These are phyloP conservation scores for Rattus rattus DNA, from an alignment of 2,113 vertebrate species.

Conservation along the genomic window DNA sequence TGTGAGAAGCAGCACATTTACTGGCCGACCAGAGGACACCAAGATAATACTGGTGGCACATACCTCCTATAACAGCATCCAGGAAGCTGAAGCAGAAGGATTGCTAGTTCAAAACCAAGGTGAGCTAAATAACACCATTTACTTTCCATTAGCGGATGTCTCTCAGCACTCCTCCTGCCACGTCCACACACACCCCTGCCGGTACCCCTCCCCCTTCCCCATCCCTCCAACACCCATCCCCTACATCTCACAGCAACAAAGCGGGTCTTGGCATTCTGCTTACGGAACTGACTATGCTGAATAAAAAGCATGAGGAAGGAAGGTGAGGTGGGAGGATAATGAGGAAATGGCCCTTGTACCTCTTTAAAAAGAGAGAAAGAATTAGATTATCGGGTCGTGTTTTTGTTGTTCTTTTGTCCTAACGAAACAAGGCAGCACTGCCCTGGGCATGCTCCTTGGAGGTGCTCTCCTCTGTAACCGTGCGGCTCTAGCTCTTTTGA, in stretches of 20 bases:
- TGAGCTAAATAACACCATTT: background rate
- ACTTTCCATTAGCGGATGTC: background rate
- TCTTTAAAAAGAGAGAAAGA: background rate
- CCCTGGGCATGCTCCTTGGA: background rate
- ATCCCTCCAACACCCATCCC: no score
- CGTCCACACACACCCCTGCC: no score
- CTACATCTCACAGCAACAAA: no score
- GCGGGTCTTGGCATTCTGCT: background rate
- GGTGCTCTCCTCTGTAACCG: background rate
- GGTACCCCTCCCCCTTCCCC: rapidly evolving
- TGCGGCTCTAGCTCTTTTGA: background rate
- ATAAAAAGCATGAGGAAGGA: background rate
- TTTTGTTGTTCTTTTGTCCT: background rate
- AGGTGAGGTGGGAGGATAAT: background rate
- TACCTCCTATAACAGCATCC: background rate
- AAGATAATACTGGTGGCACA: background rate
- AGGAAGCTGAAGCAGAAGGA: background rate
- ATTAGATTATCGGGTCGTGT: background rate
- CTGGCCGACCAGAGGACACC: background rate
- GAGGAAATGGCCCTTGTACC: background rate
- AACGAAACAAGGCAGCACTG: background rate
- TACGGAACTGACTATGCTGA: background rate
- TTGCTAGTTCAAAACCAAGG: background rate
- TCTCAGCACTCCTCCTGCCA: no score
- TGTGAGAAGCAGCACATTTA: background rate